These are phyloP conservation scores for Pachypanchax playfairii DNA, from an alignment of 2,113 vertebrate species.

Conservation along the genomic window DNA sequence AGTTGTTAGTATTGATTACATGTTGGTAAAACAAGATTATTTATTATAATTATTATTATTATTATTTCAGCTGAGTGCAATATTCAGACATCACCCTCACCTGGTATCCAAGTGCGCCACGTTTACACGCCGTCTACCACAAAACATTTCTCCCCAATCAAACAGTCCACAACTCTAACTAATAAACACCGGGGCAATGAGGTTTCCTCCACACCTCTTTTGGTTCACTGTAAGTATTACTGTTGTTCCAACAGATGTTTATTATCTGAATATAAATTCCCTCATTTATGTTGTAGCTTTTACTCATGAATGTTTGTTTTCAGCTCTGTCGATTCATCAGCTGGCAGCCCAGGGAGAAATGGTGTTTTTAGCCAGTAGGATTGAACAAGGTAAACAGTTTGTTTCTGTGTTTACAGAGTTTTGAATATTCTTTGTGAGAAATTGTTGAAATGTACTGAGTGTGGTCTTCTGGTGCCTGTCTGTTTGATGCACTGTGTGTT, in stretches of 20 bases:
- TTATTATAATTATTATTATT: neutral
- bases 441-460: too few relatives aligned
- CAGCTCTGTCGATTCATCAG: constrained; percentile 96
- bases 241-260: accelerated
- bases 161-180: constrained; percentile 96
- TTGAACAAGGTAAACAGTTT: constrained; percentile 89
- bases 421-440: neutral
- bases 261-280: neutral
- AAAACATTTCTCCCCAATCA: constrained; percentile 99
- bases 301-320: constrained; percentile 19
- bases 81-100: constrained; percentile 94
- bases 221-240: constrained; percentile 91
- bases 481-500: too few relatives aligned
- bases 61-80: constrained; percentile 90
- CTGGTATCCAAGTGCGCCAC: constrained; percentile 96
- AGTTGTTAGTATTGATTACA: too few relatives aligned
- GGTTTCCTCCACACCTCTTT: constrained; percentile 94
- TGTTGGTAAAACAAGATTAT: neutral
- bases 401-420: neutral
- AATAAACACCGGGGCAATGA: constrained; percentile 99
- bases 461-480: too few relatives aligned
- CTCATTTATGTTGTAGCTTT: neutral
- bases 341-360: constrained; percentile 98
- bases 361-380: constrained; percentile 93
- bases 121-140: constrained; percentile 98